These are phyloP conservation scores for Oreochromis spilurus DNA, from an alignment of 2,113 vertebrate species.

Conservation along the genomic window DNA sequence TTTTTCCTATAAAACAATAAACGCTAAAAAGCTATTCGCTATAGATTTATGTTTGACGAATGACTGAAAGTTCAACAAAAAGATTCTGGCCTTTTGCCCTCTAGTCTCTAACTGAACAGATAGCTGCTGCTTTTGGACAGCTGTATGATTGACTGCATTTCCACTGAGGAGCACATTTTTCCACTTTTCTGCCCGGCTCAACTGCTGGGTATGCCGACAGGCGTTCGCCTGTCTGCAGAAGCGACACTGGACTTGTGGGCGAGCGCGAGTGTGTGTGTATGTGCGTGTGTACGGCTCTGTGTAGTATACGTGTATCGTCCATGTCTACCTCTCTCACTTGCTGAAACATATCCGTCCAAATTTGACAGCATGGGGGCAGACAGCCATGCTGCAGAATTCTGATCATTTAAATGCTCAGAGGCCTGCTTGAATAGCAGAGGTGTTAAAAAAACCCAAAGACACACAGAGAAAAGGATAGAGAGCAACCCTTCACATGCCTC, in stretches of 20 bases:
- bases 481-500: constrained; percentile 60
- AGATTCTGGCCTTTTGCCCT: constrained; percentile 62
- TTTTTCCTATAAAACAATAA: neutral
- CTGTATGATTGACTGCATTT: constrained; percentile 70
- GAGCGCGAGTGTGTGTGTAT: constrained; percentile 23
- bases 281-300: neutral
- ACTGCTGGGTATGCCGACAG: constrained; percentile 52
- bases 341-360: constrained; percentile 73
- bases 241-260: constrained; percentile 53
- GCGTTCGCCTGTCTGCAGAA: constrained; percentile 62
- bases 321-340: constrained; percentile 66
- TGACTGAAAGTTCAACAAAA: constrained; percentile 60
- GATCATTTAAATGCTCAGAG: constrained; percentile 74
- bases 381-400: constrained; percentile 70
- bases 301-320: constrained; percentile 41
- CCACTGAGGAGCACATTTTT: constrained; percentile 68
- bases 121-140: constrained; percentile 67
- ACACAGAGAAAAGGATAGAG: constrained; percentile 46
- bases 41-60: constrained; percentile 38
- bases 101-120: constrained; percentile 52
- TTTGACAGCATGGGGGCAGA: constrained; percentile 70
- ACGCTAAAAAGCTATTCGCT: constrained; percentile 23
- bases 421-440: constrained; percentile 60
- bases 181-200: constrained; percentile 62
- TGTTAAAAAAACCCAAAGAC: constrained; percentile 52